These are phyloP conservation scores for Catharus minimus DNA, from an alignment of 2,113 vertebrate species.

Conservation along the genomic window DNA sequence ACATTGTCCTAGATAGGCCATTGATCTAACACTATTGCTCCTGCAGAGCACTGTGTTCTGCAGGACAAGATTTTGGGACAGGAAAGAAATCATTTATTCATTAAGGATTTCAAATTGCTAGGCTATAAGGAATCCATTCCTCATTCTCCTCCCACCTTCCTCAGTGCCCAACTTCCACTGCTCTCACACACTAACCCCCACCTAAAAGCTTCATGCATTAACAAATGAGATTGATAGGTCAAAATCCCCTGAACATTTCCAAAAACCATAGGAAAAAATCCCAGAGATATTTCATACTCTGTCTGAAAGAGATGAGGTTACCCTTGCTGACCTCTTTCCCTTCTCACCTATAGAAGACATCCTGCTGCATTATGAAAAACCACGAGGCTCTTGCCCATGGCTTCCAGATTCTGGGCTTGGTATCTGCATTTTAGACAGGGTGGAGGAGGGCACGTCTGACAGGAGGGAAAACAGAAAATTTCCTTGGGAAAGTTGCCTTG, in stretches of 20 bases:
- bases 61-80: not conserved
- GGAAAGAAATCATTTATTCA: not conserved
- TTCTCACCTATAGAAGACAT: not conserved
- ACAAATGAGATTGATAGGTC: not conserved
- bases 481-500: not conserved
- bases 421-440: not conserved
- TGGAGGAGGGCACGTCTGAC: fast-evolving
- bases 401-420: not conserved
- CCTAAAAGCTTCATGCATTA: not conserved
- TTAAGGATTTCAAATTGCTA: not conserved
- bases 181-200: not conserved
- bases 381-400: not conserved
- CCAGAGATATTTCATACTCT: not conserved
- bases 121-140: not conserved
- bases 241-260: not conserved
- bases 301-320: not conserved
- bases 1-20: not conserved
- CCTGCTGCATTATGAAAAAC: not conserved
- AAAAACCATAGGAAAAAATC: not conserved
- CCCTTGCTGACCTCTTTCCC: not conserved
- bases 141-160: not conserved
- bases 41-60: not conserved
- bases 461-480: not conserved
- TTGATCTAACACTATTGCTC: not conserved
- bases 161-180: not conserved